Conservation (phyloP, 2,888 invertebrate genomes). For the Machimus rusticus region DNA sequence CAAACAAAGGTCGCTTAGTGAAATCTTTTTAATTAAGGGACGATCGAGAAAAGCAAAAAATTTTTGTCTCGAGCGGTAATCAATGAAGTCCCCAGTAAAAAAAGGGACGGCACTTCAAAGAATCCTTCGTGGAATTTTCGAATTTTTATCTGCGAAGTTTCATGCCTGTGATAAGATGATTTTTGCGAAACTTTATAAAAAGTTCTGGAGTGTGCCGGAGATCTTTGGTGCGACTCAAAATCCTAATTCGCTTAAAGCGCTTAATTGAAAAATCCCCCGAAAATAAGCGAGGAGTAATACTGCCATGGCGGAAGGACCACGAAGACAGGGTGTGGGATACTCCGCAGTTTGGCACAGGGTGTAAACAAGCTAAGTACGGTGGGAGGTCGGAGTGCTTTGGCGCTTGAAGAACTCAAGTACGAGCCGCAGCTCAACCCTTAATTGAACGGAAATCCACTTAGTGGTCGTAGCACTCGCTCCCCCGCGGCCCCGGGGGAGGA, state of each 20-base stretch:
- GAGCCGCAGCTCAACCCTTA: neutral
- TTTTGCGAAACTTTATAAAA: neutral
- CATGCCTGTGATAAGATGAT: neutral
- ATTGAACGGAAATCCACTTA: constrained; percentile 14
- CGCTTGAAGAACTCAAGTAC: neutral
- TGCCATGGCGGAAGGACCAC: neutral
- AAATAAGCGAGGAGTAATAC: neutral
- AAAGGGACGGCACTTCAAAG: neutral
- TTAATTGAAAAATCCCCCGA: neutral
- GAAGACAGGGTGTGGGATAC: neutral
- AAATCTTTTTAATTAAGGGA: neutral
- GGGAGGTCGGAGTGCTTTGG: neutral
- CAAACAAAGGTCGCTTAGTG: neutral
- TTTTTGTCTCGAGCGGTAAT: neutral
- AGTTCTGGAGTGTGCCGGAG: neutral
- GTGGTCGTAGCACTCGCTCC: neutral
- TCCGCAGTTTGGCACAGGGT: neutral
- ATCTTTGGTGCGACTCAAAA: neutral
- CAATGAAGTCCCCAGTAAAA: neutral
- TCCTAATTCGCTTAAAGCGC: neutral
- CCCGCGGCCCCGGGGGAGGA: too few species aligned
- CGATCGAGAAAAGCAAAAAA: neutral
- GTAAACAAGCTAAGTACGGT: neutral
- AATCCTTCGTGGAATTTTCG: neutral
- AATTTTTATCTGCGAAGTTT: neutral